A percentile compares a stretch with the other conserved stretches of the same genome.
Evolutionary conservation across 2,113 vertebrate genomes (phyloP).

Genomic region (Arenaria interpres): DNA sequence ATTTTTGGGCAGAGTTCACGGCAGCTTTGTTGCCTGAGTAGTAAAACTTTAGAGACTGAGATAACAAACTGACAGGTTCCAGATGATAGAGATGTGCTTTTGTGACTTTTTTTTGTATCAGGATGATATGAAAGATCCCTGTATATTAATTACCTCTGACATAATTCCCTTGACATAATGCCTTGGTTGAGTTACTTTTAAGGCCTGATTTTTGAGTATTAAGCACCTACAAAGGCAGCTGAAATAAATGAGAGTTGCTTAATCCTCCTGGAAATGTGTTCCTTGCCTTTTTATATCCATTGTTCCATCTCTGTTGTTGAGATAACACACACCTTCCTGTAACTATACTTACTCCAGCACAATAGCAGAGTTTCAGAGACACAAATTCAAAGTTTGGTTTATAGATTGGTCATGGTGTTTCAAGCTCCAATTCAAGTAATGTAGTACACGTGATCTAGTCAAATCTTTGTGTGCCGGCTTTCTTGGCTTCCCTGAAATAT

Average conservation of each 20-base stretch:
- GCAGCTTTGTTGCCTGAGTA: neutral
- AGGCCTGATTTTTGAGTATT: neutral
- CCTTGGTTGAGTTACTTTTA: neutral
- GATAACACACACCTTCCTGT: neutral
- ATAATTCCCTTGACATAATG: neutral
- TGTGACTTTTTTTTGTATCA: neutral
- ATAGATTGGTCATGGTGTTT: neutral
- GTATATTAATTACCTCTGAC: neutral
- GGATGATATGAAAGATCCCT: neutral
- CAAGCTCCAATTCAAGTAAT: neutral
- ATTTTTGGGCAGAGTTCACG: neutral
- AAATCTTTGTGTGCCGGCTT: neutral
- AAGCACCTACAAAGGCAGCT: neutral
- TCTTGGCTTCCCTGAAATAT: neutral
- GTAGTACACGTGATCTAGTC: neutral
- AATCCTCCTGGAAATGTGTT: neutral
- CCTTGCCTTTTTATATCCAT: neutral
- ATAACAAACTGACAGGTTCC: neutral
- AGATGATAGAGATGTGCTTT: neutral
- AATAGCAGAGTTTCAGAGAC: neutral
- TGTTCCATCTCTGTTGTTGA: neutral
- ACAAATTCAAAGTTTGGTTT: neutral
- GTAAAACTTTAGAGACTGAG: neutral
- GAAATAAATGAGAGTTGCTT: neutral
- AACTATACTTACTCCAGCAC: neutral